Base-by-base conservation (phyloP, 30 jellyfish, hydroid and myxozoan genomes). In the Sanderia malayensis region DNA sequence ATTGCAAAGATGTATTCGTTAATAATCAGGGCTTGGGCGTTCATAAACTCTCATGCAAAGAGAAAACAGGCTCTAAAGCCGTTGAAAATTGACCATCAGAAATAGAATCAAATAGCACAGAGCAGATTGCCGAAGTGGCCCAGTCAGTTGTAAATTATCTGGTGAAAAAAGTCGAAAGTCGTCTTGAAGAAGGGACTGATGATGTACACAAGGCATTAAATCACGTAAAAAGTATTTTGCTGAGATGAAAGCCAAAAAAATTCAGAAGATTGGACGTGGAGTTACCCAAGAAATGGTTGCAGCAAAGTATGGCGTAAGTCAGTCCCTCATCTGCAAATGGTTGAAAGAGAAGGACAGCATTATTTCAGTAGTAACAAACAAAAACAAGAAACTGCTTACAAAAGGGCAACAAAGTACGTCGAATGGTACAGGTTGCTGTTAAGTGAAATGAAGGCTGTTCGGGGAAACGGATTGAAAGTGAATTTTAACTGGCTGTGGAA, bases 21-120 rank as follows among this genome's bases (percentile, higher is more conserved):
- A 71, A 71, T 71, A 46, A 46, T 71, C 83, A 46, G 79, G 83
- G 79, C 79, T 71, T 71, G 82, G 82, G 82, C 45, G 82, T 70
- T 13, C 82, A 70, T 46, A 71, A 71, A 52, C 79, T 31, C 1
- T 8, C 61, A 67, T 67, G 79, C 66, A 57, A 67, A 23, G 25
- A 31, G 29, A 34, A 32, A 4, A 31, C 29, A 29, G 76, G 55
- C 55, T 15, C 55, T 41, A 41, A 41, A 41, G 55, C 15, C 55
- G 55, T 41, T 41, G 55, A 41, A 41, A 41, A 41, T 41, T 15
- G 15, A 41, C 11, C 15, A 41, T 41, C 55, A 41, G 55, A 41
- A 41, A 41, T 15, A 41, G 11, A 8, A 41, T 41, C 55, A 41
- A 41, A 41, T 41, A 41, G 55, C 55, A 41, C 55, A 25, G 64